phyloP scores from a whole-genome alignment of 1,140 invertebrate genomes.

The Chelonus insularis region DNA sequence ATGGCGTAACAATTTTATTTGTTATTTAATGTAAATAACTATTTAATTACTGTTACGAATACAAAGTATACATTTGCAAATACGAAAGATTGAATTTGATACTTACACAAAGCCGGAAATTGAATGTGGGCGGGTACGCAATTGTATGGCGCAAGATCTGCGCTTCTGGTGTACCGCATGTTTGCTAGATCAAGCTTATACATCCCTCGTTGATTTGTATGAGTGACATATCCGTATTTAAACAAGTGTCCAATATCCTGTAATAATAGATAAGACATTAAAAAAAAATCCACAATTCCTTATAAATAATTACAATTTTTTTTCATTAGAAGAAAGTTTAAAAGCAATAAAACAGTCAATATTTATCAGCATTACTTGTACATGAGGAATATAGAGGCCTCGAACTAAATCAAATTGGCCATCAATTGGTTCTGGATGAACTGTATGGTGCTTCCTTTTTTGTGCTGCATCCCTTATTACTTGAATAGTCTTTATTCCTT shows the following conservation, averaged over 20 bases:
- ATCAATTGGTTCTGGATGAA: conserved; percentile 79
- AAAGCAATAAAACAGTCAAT: too few relatives aligned
- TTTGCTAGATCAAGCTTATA: conserved; percentile 78
- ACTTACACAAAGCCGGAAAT: conserved; percentile 77
- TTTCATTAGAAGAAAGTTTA: too few relatives aligned
- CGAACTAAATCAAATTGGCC: conserved; percentile 78
- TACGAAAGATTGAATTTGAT: conserved; percentile 15
- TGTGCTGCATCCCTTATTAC: conserved; percentile 77
- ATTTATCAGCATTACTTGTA: conserved; percentile 59
- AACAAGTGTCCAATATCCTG: conserved; percentile 62
- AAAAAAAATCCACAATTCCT: too few relatives aligned
- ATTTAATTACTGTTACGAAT: neutral
- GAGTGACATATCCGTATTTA: conserved; percentile 78
- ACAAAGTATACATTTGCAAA: neutral
- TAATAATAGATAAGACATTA: neutral
- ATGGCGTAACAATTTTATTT: neutral
- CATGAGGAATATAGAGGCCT: conserved; percentile 71
- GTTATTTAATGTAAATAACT: neutral
- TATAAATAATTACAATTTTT: too few relatives aligned
- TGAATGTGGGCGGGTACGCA: conserved; percentile 74
- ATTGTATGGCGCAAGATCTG: conserved; percentile 75
- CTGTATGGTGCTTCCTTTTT: conserved; percentile 76
- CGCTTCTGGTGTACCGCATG: conserved; percentile 74
- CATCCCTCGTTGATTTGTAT: conserved; percentile 73
- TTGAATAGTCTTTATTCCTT: conserved; percentile 74